phyloP scores from a whole-genome alignment of 2,113 vertebrate genomes.

The Pantherophis guttatus region DNA sequence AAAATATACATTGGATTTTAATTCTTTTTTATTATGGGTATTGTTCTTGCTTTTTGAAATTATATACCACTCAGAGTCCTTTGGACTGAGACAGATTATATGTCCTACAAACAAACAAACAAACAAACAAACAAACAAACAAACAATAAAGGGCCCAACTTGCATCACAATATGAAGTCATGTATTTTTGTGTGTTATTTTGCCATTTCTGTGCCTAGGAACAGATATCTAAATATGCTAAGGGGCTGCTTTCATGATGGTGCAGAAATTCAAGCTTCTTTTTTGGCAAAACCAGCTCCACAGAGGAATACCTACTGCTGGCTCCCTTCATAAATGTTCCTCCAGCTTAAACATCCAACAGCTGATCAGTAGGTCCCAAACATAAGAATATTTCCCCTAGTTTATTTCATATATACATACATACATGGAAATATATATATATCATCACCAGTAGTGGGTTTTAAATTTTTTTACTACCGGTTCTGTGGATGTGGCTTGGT shows the following conservation, averaged over 20 bases:
- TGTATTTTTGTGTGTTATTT: neutral
- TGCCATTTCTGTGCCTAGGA: neutral
- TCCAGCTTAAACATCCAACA: neutral
- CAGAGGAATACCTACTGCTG: neutral
- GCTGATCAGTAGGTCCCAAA: neutral
- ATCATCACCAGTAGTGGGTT: no score
- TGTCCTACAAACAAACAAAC: neutral
- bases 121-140: neutral
- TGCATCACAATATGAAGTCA: neutral
- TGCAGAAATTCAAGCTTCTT: neutral
- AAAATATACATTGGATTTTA: neutral
- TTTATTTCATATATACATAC: neutral
- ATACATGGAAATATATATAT: no score
- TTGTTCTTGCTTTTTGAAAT: neutral
- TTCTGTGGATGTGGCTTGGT: no score
- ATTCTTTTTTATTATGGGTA: neutral
- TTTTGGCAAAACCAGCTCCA: neutral
- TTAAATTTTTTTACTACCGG: no score
- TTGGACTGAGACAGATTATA: neutral
- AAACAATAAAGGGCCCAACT: neutral
- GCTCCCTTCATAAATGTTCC: neutral
- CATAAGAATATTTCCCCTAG: neutral
- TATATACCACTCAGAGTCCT: neutral
- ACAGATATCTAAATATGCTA: neutral
- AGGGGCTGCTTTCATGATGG: neutral